Base-by-base conservation (phyloP, 2,797 vertebrate species). In the Tauraco hartlaubi region DNA sequence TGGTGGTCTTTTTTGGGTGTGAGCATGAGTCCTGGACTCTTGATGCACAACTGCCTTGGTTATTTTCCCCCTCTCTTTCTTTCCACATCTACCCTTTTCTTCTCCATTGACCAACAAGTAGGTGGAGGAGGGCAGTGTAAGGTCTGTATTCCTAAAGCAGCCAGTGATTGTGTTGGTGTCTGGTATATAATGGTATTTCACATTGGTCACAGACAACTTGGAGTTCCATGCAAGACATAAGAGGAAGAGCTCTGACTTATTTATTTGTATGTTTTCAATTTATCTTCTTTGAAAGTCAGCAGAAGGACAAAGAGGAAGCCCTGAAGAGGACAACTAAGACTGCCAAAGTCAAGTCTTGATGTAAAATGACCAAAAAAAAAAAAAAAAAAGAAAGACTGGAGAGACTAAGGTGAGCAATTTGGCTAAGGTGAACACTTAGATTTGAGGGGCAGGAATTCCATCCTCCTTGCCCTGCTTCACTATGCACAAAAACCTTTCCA, bases 1-100 rank as follows among this genome's bases (percentile, higher is more conserved):
- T 48, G 29, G 10, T 46, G 52, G 23, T 48, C 37, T 91, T 73
- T 29, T 16, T 11, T 33, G 33, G 29, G 35, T 29, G 20, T 25
- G 26, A 68, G 8, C 2, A 0, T 26, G 56, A 78, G 39, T 46
- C 35, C 20, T n/a, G 55, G 46, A 16, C 20, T 39, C 31, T 46
- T 21, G 14, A 16, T 43, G 14, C 15, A 44, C 0, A 0, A 8
- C 15, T 41, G 15, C 54, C 15, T 26, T 48, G 20, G 28, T 5
- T 54, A 8, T 58, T 61, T 14, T 15, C 23, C 5, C 14, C 8
- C 3, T 22, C 5, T 52, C 6, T 56, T 79, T 52, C 29, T 62
- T 82, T 85, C 52, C 31, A 29, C 6, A 12, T 66, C 12, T 78
- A 13, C 13, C 5, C 12, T 55, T 84, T 90, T 35, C 23, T 66